Evolutionary conservation across 2,888 invertebrate species (phyloP).

Genomic region (Platycnemis pennipes): DNA sequence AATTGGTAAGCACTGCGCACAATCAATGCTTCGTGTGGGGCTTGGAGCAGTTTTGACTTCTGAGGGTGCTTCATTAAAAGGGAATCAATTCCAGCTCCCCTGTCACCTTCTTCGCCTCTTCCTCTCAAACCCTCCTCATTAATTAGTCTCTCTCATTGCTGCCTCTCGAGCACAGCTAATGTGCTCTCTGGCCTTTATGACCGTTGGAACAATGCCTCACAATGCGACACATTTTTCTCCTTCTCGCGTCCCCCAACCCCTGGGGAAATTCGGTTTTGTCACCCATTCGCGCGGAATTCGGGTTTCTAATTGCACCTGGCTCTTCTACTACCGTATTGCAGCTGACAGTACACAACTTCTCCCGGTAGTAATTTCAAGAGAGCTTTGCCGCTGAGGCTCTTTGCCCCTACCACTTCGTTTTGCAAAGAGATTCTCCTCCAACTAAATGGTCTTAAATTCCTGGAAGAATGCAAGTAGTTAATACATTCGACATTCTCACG

Average conservation of each 20-base stretch:
- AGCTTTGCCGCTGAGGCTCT: neutral
- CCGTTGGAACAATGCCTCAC: conserved; percentile 7
- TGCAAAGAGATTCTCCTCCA: neutral
- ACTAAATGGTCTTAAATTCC: neutral
- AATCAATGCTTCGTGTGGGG: neutral
- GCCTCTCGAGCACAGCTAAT: conserved; percentile 9
- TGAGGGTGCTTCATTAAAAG: conserved; percentile 16
- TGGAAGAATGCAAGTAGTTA: neutral
- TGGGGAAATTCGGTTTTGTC: neutral
- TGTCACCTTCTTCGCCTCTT: neutral
- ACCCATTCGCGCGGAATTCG: neutral
- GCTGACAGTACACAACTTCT: neutral
- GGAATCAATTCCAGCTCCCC: neutral
- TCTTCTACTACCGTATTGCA: neutral
- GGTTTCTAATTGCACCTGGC: neutral
- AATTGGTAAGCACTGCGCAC: neutral
- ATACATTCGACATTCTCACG: neutral
- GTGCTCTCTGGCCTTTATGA: neutral
- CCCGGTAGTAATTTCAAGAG: neutral
- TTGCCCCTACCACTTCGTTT: neutral
- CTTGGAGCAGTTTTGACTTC: neutral
- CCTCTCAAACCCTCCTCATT: neutral
- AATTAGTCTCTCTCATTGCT: conserved; percentile 2
- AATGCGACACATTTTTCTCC: neutral
- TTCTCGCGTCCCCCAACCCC: neutral